These are phyloP conservation scores for Leptodirus hochenwartii DNA, from an alignment of 2,888 invertebrate genomes.

Conservation along the genomic window DNA sequence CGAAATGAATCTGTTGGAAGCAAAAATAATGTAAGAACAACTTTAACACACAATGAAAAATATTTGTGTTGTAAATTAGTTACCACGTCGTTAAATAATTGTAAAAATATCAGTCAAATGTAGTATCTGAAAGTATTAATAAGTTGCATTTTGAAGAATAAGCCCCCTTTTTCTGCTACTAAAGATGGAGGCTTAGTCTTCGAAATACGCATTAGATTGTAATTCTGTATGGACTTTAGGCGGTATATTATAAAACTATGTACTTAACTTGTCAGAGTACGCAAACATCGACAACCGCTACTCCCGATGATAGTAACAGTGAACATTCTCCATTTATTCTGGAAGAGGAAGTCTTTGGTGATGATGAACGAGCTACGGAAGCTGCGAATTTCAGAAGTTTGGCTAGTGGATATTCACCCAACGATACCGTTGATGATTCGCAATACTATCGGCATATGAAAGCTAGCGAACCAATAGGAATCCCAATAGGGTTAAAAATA, in stretches of 20 bases:
- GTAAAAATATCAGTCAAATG: constrained; percentile 1
- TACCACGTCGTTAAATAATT: neutral
- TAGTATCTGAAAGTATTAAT: too few species aligned
- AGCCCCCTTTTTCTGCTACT: too few species aligned
- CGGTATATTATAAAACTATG: too few species aligned
- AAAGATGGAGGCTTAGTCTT: too few species aligned
- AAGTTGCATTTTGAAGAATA: too few species aligned
- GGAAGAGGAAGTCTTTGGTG: constrained; percentile 45
- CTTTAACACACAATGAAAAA: neutral
- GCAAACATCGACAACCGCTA: constrained; percentile 42
- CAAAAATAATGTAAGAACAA: constrained; percentile 35
- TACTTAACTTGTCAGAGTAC: constrained; percentile 32
- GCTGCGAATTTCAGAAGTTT: constrained; percentile 12
- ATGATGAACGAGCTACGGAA: constrained; percentile 12
- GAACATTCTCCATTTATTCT: constrained; percentile 43
- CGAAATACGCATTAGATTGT: too few species aligned
- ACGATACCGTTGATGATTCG: constrained; percentile 4
- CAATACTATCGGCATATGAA: neutral
- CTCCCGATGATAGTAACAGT: constrained; percentile 25
- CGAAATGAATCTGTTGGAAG: constrained; percentile 59
- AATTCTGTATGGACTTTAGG: too few species aligned
- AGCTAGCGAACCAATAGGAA: constrained; percentile 7
- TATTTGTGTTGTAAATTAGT: neutral
- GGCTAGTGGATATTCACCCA: constrained; percentile 11
- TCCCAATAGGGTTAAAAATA: constrained; percentile 6